Conservation (phyloP, 2,888 invertebrate genomes). For the Agrochola circellaris region DNA sequence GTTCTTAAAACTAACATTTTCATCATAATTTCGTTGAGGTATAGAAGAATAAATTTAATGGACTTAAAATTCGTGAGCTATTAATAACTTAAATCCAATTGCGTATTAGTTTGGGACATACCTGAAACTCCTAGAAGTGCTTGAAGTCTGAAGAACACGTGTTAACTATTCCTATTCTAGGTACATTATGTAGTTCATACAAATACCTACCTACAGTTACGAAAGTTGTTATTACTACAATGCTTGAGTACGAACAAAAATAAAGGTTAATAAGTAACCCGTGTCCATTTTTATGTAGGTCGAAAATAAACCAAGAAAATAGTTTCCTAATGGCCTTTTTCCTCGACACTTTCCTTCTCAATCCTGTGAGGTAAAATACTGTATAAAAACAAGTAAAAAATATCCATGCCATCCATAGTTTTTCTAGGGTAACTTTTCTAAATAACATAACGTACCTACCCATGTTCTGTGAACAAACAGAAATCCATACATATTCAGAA, state of each 20-base stretch:
- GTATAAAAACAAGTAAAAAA: constrained; percentile 29
- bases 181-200: neutral
- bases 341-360: constrained; percentile 2
- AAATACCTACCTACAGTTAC: neutral
- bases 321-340: constrained; percentile 21
- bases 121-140: neutral
- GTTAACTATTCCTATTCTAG: neutral
- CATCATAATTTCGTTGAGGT: neutral
- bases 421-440: constrained; percentile 32
- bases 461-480: constrained; percentile 43
- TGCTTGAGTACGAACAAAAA: neutral
- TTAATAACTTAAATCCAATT: neutral
- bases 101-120: neutral
- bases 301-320: constrained; percentile 29
- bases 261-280: constrained; percentile 4
- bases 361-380: constrained; percentile 17
- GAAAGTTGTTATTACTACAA: neutral
- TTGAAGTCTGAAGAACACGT: neutral
- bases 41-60: neutral
- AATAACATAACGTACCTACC: constrained; percentile 14
- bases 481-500: constrained; percentile 59
- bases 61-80: too few species aligned
- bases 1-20: neutral
- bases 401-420: neutral
- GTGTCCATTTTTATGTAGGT: constrained; percentile 18